Evolutionary conservation across 2,797 vertebrate species (phyloP), one percentile per base, ranked within the genome.

Genomic region (Discoglossus pictus): DNA sequence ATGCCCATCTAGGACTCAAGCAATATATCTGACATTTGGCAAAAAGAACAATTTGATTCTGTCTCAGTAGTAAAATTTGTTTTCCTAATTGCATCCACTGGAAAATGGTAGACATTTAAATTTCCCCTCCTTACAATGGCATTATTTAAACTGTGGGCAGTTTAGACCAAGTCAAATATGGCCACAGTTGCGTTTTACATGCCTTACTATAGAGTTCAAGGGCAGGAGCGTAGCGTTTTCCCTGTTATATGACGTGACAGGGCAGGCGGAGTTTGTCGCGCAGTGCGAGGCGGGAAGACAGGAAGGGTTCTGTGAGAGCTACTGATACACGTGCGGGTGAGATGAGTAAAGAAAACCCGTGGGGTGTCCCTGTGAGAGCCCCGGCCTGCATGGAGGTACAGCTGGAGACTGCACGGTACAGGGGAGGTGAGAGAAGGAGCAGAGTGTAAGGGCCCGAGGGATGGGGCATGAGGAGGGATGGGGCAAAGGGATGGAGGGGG

Each of bases 361-460:
- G 96, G 94, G 91, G 88, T 72, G 91, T 93, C 3, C 93, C 93
- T 0, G 91, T 93, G 1, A 94, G 91, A 72, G 94, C 94, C 0
- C 96, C 96, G 1, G 93, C 95, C 0, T 96, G 93, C 74, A 98
- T 98, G 95, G 96, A 98, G 79, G 90, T 84, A 62, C 93, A 98
- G 52, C 80, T 98, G 76, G 92, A 93, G 51, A 76, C 91, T 10
- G 89, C 81, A 21, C 90, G 89, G 0, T 98, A 97, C 84, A 87
- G 94, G 75, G 75, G 86, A 79, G 96, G 92, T 92, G 77, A 65
- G 46, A 52, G 51, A 11, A 5, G 40, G 4, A 13, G 40, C 6
- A 6, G 9, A 6, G 15, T 16, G 6, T n/a, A n/a, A 3, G 15
- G 6, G 7, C 2, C 40, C 2, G 15, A 2, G 40, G 9, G 40